Evolutionary conservation across 2,113 vertebrate genomes (phyloP), one percentile per base, ranked within the genome.

Genomic region (Sakesphorus luctuosus): DNA sequence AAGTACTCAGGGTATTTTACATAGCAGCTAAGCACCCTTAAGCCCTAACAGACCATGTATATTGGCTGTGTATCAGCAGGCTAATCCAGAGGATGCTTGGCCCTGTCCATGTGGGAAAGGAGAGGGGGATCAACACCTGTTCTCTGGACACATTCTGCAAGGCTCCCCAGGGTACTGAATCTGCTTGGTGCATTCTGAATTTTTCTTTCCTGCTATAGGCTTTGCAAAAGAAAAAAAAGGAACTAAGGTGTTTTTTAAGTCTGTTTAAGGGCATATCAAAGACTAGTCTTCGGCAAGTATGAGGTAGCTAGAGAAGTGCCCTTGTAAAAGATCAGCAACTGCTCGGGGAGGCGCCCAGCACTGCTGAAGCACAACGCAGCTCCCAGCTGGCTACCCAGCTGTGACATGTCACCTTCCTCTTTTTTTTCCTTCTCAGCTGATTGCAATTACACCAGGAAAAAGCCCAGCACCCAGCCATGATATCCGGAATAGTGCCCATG

Each of bases 21-120:
- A 94, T 92, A 90, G 93, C 88, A 89, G 90, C 80, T 90, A 97
- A 95, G 58, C 13, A 83, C 88, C 44, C 85, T 89, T 96, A 96
- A 93, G 72, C 85, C 85, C 79, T 86, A 88, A 75, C 72, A 92
- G 90, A 74, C 92, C 83, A 50, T 78, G 76, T 65, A 67, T 44
- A 71, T 59, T 96, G 95, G 94, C 94, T 84, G 72, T 63, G 68
- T 62, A 90, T 84, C 93, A 94, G 79, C 65, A 86, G 52, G 44
- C 72, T 96, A 91, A 96, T 94, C 85, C 94, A 75, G 72, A 95
- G 76, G 93, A 71, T 88, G 92, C 85, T 56, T 88, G 93, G 79
- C 80, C 65, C 83, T 63, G 47, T 56, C 69, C 76, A 78, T 0
- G 6, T 65, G 73, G 31, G 43, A 83, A 71, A 88, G 56, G 20